Evolutionary conservation across 2,113 vertebrate species (phyloP), one percentile per base, ranked within the genome.

Genomic region (Glaucomys volans): DNA sequence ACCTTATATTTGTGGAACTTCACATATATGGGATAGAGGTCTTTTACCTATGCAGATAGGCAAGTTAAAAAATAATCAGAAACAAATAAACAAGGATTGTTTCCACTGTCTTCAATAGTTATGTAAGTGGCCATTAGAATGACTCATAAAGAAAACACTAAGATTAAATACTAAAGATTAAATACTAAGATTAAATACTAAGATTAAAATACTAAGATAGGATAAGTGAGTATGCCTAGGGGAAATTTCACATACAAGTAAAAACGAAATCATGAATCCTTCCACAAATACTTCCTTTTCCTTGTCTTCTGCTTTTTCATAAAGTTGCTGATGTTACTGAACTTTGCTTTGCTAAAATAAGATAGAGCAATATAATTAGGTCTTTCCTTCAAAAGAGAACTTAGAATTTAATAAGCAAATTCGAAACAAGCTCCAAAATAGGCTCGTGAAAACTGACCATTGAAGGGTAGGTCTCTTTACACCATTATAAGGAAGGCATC

Each of bases 361-460:
- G 12, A 91, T 4, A 94, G 1, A 88, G 24, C 17, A 84, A 14
- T 59, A 94, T 88, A 84, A 80, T 37, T 40, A 59, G 24, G 28
- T 16, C 16, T 57, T 47, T 94, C 1, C 6, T 77, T 59, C 47
- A 74, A 88, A 94, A 96, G 67, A 75, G 4, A 20, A 40, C 22
- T 89, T 67, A 32, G 6, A 67, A 66, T 84, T 77, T 71, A 69
- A 72, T 74, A 91, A 82, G 44, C 47, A 67, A 89, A 76, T 64
- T 75, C 59, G 35, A 95, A 79, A 69, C 84, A 84, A 80, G 64
- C 47, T 89, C 69, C 57, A 96, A 83, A 92, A 44, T 8, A 81
- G 13, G 50, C n/a, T 26, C 69, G 20, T 69, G 37, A 93, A 66
- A 77, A 72, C 24, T 54, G 42, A 47, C n/a, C 74, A 64, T 12